These are phyloP conservation scores for Cichlasoma orientale DNA, from an alignment of 2,797 vertebrate species.

Conservation along the genomic window DNA sequence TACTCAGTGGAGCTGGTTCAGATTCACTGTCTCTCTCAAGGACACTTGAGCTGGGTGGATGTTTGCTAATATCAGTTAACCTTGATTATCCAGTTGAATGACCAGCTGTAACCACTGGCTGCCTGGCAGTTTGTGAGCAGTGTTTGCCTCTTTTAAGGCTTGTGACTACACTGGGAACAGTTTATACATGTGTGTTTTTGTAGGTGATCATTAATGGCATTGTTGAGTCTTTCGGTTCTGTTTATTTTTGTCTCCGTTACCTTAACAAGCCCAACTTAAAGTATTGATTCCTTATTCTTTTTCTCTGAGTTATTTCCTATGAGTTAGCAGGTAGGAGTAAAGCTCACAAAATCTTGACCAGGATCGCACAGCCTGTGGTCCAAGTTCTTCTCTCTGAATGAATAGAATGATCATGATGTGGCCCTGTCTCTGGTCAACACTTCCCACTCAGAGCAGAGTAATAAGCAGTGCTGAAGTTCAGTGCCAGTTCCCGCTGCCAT, in stretches of 20 bases:
- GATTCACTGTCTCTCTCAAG: slow-evolving; percentile 19
- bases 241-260: neutral
- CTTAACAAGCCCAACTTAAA: neutral
- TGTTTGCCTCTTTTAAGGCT: slow-evolving; percentile 9
- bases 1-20: slow-evolving; percentile 8
- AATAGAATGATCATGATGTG: slow-evolving; percentile 26
- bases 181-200: neutral
- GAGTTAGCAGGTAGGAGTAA: neutral
- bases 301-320: neutral
- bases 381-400: slow-evolving; percentile 21
- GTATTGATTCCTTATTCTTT: neutral
- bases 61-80: slow-evolving; percentile 55
- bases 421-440: slow-evolving; percentile 38
- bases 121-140: neutral
- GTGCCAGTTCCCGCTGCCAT: slow-evolving; percentile 51
- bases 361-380: neutral
- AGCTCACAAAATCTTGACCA: neutral
- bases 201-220: neutral
- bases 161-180: neutral
- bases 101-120: slow-evolving; percentile 19
- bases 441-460: slow-evolving; percentile 54
- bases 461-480: slow-evolving; percentile 37
- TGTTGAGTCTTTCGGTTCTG: neutral
- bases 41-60: slow-evolving; percentile 37
- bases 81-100: slow-evolving; percentile 42